A percentile compares a stretch with the other conserved stretches of the same genome.
Conservation (phyloP, 2,113 vertebrate genomes). For the Xyliphius kryptos region DNA sequence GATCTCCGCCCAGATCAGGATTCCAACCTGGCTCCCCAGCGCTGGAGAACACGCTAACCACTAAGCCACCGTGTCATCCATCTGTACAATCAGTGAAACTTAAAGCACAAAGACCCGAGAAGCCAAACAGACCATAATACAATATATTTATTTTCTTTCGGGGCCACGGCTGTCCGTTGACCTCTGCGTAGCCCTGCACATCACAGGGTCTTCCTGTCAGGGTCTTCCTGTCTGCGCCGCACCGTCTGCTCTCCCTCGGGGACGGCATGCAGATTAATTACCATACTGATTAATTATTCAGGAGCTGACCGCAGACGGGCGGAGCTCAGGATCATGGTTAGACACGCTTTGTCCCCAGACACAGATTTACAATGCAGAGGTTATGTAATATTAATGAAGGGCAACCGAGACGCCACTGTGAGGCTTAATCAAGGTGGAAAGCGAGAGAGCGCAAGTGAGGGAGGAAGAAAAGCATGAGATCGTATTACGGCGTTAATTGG, state of each 20-base stretch:
- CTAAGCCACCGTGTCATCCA: no score
- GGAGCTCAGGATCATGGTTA: slow-evolving; percentile 22
- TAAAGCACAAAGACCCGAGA: no score
- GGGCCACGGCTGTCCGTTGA: not conserved
- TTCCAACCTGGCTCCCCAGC: no score
- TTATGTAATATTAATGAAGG: slow-evolving; percentile 48
- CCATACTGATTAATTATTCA: slow-evolving; percentile 45
- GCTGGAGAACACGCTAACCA: no score
- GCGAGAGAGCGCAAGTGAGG: not conserved
- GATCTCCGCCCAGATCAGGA: no score
- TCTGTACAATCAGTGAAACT: no score
- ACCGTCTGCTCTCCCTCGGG: slow-evolving; percentile 13
- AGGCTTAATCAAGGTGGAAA: slow-evolving; percentile 6
- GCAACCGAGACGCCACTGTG: slow-evolving; percentile 30
- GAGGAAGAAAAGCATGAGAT: not conserved
- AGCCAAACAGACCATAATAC: not conserved
- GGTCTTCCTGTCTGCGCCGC: slow-evolving; percentile 7
- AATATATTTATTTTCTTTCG: not conserved
- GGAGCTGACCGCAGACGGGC: slow-evolving; percentile 26
- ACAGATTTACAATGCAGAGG: slow-evolving; percentile 45
- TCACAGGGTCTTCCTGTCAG: slow-evolving; percentile 9
- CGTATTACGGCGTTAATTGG: not conserved
- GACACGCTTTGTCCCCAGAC: slow-evolving; percentile 35
- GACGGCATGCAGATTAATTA: slow-evolving; percentile 41
- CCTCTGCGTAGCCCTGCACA: slow-evolving; percentile 2